A percentile compares a stretch with the other conserved stretches of the same genome.
phyloP scores from a whole-genome alignment of 2,797 vertebrate genomes.

The Xenops minutus region DNA sequence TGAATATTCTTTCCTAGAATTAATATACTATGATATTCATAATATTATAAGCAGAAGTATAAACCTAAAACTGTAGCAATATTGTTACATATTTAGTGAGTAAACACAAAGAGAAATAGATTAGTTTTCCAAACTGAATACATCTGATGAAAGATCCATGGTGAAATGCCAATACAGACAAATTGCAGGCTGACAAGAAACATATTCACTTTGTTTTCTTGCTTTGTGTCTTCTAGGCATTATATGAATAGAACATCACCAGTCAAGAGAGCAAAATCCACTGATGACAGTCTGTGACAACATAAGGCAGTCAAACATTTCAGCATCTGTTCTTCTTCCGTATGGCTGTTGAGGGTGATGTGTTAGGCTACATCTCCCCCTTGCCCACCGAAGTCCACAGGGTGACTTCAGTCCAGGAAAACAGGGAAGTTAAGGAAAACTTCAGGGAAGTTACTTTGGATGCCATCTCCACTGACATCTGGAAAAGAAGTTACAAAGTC shows the following conservation, averaged over 20 bases:
- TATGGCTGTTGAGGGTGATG: neutral
- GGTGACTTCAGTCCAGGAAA: neutral
- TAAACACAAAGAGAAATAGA: slow-evolving; percentile 3
- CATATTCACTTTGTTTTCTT: neutral
- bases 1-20: neutral
- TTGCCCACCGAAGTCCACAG: neutral
- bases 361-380: neutral
- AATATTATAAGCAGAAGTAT: neutral
- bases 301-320: slow-evolving; percentile 38
- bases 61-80: neutral
- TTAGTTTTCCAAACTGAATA: neutral
- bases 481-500: neutral
- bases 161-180: slow-evolving; percentile 34
- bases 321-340: slow-evolving; percentile 34
- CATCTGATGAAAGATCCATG: neutral
- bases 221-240: slow-evolving; percentile 34
- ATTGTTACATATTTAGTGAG: neutral
- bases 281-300: slow-evolving; percentile 34
- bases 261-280: slow-evolving; percentile 48
- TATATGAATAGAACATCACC: slow-evolving; percentile 16
- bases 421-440: neutral
- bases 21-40: neutral
- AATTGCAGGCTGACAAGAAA: slow-evolving; percentile 41
- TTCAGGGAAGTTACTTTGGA: neutral
- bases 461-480: neutral